Base-by-base conservation (phyloP, 1,140 invertebrate genomes). In the Cyclina sinensis region DNA sequence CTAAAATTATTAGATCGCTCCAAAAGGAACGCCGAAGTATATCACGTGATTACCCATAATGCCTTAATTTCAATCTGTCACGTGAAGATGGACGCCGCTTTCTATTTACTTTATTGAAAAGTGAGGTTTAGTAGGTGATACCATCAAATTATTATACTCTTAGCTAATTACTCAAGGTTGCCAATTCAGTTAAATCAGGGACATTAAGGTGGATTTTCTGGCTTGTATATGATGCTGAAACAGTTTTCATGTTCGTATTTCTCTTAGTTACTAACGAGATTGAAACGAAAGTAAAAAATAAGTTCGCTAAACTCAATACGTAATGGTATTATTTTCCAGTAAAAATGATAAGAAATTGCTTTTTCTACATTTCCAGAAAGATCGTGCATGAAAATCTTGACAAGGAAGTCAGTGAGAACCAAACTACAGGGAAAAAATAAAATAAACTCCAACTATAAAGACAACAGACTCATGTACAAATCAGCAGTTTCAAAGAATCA, bases 101-200 rank as follows among this genome's bases (percentile, higher is more conserved):
- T 24, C 68, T 73, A 73, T 73, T 73, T 73, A 39, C 68, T 73
- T 73, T 73, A 73, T 73, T 73, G 68, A 73, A 73, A 46, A 73
- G 68, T 46, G 35, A 73, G 68, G 35, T 73, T 73, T 73, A 73
- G 35, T 73, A 16, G 68, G 24, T 18, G 68, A 73, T 39, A 18
- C 27, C 35, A 73, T 73, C 68, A 73, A 39, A 46, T 73, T 73
- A 73, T 73, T 73, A 73, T 37, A 27, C 39, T 39, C 68, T 73
- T 73, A 73, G 68, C 68, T 73, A 73, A 73, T 73, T 73, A 73
- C 68, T 62, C n/a, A n/a, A 62, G 57, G 57, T 62, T 62, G 57
- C 57, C 57, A 62, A 62, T 62, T 62, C 57, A 62, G 57, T 62
- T 62, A 62, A 62, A 62, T n/a, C n/a, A 27, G 9, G 57, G 57